phyloP scores from a whole-genome alignment of 2,113 vertebrate genomes.

The Thryonomys swinderianus region DNA sequence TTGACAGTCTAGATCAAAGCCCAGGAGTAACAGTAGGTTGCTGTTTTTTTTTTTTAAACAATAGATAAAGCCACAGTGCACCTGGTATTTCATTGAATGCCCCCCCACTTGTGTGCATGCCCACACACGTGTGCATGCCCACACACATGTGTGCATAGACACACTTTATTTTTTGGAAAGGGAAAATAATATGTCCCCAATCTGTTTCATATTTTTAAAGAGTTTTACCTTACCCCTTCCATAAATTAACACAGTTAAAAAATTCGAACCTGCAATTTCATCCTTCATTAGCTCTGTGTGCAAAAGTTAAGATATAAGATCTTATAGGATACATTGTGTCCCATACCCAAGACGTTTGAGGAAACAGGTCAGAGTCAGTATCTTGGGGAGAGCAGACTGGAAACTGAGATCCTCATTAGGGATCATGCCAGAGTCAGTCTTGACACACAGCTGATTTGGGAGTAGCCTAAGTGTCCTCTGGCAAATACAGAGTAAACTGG shows the following conservation, averaged over 20 bases:
- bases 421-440: neutral
- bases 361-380: neutral
- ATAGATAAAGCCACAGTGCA: slow-evolving; percentile 68
- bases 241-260: slow-evolving; percentile 28
- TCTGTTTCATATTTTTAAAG: slow-evolving; percentile 60
- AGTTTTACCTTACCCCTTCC: neutral
- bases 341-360: neutral
- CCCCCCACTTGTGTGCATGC: neutral
- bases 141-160: neutral
- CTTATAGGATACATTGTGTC: neutral
- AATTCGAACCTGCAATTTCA: slow-evolving; percentile 48
- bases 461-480: neutral
- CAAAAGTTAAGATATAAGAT: neutral
- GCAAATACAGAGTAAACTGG: neutral
- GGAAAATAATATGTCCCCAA: neutral
- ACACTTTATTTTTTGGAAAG: neutral
- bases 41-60: slow-evolving; percentile 21
- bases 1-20: slow-evolving; percentile 73
- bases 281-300: neutral
- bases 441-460: neutral
- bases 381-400: neutral
- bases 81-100: slow-evolving; percentile 67
- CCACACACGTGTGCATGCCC: neutral
- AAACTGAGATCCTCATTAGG: neutral
- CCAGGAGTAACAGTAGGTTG: slow-evolving; percentile 59